Base-by-base conservation (phyloP, 2,113 vertebrate species). In the Callocephalon fimbriatum region DNA sequence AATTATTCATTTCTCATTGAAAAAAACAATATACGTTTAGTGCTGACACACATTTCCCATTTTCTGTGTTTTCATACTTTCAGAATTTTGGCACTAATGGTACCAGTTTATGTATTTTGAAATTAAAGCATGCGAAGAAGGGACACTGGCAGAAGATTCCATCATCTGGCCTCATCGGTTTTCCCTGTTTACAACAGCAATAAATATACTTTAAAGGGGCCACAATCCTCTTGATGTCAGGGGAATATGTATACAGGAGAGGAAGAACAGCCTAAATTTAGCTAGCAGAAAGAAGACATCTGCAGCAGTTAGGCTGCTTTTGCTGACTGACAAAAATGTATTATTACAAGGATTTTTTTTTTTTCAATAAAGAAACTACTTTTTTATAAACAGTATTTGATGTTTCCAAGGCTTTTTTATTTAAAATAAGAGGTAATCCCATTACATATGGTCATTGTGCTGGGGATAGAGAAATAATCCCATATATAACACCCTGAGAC, bases 251-350 rank as follows among this genome's bases (percentile, higher is more conserved):
- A 67, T n/a, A 87, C 71, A 88, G 70, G 51, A 79, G 72, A 82
- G 51, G 63, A 95, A 92, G 72, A 91, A 53, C 58, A 92, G 47
- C 45, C 95, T 94, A 96, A 89, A 94, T 94, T 96, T 91, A 92
- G 80, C 84, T 56, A n/a, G 44, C 40, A 87, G 77, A 87, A 96
- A 87, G 21, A n/a, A 90, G 62, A 75, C 73, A 76, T 94, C 89
- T 96, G 87, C 80, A 89, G 76, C 47, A 88, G 68, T 68, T 67
- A 68, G 44, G 25, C 8, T 88, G 37, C 15, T 79, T 96, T 94
- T 94, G 80, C 95, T 95, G 87, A 88, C 79, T 63, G 63, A 85
- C 18, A 79, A 58, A 82, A 85, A 75, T 6, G 1, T 76, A 84
- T 45, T 81, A 67, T 80, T 93, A 79, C n/a, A 78, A 80, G 90